A percentile compares a stretch with the other conserved stretches of the same genome.
phyloP scores from a whole-genome alignment of 2,888 invertebrate species.

The Acronicta aceris region DNA sequence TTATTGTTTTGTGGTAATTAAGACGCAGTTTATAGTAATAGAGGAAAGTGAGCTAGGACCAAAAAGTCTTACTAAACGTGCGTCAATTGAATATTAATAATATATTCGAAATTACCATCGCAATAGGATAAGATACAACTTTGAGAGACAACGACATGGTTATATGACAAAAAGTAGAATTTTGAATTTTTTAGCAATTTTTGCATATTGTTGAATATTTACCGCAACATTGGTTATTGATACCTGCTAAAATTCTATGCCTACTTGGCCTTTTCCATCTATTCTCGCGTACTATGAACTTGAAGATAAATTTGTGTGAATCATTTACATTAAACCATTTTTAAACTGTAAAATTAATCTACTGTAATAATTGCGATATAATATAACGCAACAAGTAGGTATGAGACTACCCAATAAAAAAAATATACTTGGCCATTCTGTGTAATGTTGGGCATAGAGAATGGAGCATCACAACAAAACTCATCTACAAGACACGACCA shows the following conservation, averaged over 20 bases:
- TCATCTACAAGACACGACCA: slow-evolving; percentile 44
- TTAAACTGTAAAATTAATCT: slow-evolving; percentile 25
- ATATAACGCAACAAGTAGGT: slow-evolving; percentile 36
- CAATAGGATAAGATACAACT: slow-evolving; percentile 81
- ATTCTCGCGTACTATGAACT: slow-evolving; percentile 26
- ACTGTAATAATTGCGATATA: slow-evolving; percentile 33
- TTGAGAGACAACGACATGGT: slow-evolving; percentile 82
- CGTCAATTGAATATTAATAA: slow-evolving; percentile 80
- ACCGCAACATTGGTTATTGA: slow-evolving; percentile 46
- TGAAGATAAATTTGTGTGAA: slow-evolving; percentile 29
- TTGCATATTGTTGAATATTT: slow-evolving; percentile 63
- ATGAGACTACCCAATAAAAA: slow-evolving; percentile 33
- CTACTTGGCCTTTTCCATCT: slow-evolving; percentile 39
- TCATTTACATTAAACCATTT: slow-evolving; percentile 24
- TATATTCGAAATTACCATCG: slow-evolving; percentile 70
- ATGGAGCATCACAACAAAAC: slow-evolving; percentile 40
- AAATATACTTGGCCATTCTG: slow-evolving; percentile 35
- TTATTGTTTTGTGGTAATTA: slow-evolving; percentile 70
- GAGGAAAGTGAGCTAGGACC: slow-evolving; percentile 79
- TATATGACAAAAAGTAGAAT: slow-evolving; percentile 64
- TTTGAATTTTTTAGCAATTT: slow-evolving; percentile 74
- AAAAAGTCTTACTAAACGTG: slow-evolving; percentile 74
- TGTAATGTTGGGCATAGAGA: slow-evolving; percentile 40
- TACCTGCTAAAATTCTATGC: slow-evolving; percentile 31
- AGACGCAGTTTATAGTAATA: slow-evolving; percentile 69